phyloP scores from a whole-genome alignment of 2,888 invertebrate species.

The Xestia ashworthii region DNA sequence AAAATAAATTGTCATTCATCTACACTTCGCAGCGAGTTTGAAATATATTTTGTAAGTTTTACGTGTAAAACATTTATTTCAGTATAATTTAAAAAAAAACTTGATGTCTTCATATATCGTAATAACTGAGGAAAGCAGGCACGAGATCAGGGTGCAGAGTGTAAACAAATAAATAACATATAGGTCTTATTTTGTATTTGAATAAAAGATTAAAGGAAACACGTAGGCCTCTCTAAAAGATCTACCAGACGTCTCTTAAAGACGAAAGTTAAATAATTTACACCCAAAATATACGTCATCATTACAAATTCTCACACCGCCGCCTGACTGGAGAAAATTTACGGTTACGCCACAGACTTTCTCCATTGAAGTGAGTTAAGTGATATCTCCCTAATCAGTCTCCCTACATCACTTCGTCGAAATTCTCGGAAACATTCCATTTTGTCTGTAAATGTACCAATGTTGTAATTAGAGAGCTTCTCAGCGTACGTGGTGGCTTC shows the following conservation, averaged over 20 bases:
- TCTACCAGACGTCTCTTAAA: not conserved
- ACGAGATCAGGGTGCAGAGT: not conserved
- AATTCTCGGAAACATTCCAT: constrained; percentile 58
- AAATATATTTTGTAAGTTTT: not conserved
- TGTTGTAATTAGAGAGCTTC: constrained; percentile 61
- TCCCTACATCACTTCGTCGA: constrained; percentile 39
- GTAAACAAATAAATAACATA: not conserved
- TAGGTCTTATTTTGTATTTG: not conserved
- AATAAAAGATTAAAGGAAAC: not conserved
- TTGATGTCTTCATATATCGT: not conserved
- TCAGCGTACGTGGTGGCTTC: constrained; percentile 42
- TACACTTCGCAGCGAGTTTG: not conserved
- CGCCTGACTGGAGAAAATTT: constrained; percentile 34
- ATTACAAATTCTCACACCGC: constrained; percentile 35
- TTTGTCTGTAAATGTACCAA: constrained; percentile 60
- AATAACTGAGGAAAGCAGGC: not conserved
- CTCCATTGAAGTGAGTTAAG: constrained; percentile 49
- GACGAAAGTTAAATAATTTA: constrained; percentile 30
- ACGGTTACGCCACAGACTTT: constrained; percentile 41
- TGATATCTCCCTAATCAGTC: constrained; percentile 62
- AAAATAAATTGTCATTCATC: not conserved
- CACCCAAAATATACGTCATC: constrained; percentile 22
- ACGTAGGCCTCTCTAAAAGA: not conserved
- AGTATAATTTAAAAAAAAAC: not conserved
- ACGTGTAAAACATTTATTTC: not conserved